Base-by-base conservation (phyloP, 2,113 vertebrate genomes). In the Rhinopomastus cyanomelas region DNA sequence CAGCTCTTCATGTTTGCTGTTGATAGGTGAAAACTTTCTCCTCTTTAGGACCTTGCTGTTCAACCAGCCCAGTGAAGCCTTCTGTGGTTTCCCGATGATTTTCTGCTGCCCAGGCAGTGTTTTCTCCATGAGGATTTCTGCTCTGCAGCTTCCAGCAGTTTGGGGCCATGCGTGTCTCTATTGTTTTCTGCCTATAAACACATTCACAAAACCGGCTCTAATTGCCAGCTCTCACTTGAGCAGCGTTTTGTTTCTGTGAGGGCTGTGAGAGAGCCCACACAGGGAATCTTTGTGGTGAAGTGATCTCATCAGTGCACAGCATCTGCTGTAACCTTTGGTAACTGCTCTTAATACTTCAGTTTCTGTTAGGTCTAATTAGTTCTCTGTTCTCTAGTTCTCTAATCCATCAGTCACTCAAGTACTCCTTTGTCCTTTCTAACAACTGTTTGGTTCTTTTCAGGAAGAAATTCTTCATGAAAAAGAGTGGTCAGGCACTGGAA, bases 91-190 rank as follows among this genome's bases (percentile, higher is more conserved):
- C 49, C 29, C 1, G 12, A 22, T 25, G 3, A 1, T 37, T 71
- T 62, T 85, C 72, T 78, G 91, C 71, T 78, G 72, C 57, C 27
- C 39, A 32, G 56, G 67, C 60, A 12, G 0, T 42, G 37, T 42
- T 88, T 78, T 90, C 76, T 92, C 66, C 59, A 1, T 36, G 57
- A 81, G 88, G 30, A 82, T 84, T 92, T 88, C 85, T 75, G 49
- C 2, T 1, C 12, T 30, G 2, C 39, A 21, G 16, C 53, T 92
- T 82, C 67, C 85, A 93, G 6, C n/a, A 80, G 51, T 46, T 49
- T 68, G 76, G 68, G 85, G 80, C 77, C 61, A 42, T 3, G 62
- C 37, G 46, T 95, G 86, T 55, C 62, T 85, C 60, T 81, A 29
- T 68, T 61, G 15, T 83, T 86, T 67, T 88, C 49, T 91, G 91